Conservation (phyloP, 2,113 vertebrate genomes). For the Perccottus glenii region DNA sequence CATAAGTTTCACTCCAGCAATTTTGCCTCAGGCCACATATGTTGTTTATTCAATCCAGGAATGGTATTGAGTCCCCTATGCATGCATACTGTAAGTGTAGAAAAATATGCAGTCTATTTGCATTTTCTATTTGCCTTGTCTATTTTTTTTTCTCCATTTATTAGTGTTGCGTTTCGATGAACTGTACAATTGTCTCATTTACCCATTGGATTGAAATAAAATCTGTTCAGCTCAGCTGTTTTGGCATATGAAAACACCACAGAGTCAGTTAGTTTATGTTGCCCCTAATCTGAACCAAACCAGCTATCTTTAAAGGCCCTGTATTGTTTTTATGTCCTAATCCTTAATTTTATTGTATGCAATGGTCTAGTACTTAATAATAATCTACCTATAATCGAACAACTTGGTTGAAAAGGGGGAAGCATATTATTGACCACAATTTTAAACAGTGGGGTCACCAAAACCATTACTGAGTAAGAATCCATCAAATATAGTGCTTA, state of each 20-base stretch:
- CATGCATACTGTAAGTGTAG: constrained; percentile 14
- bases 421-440: constrained; percentile 17
- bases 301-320: not conserved
- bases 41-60: constrained; percentile 17
- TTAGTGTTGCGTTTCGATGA: too few species aligned
- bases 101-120: constrained; percentile 13
- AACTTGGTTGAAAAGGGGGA: not conserved
- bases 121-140: not conserved
- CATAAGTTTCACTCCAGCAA: constrained; percentile 31
- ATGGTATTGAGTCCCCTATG: constrained; percentile 13
- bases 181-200: too few species aligned
- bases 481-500: constrained; percentile 13
- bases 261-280: not conserved
- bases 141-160: not conserved
- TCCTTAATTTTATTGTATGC: too few species aligned
- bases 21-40: constrained; percentile 39
- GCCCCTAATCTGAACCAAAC: constrained; percentile 3
- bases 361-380: too few species aligned
- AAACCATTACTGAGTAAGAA: constrained; percentile 27
- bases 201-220: too few species aligned
- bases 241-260: too few species aligned
- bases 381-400: not conserved
- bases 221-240: too few species aligned
- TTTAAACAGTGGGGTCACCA: constrained; percentile 37
- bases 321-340: too few species aligned